Base-by-base conservation (phyloP, 2,888 invertebrate species). In the Drosophila kambysellisi region DNA sequence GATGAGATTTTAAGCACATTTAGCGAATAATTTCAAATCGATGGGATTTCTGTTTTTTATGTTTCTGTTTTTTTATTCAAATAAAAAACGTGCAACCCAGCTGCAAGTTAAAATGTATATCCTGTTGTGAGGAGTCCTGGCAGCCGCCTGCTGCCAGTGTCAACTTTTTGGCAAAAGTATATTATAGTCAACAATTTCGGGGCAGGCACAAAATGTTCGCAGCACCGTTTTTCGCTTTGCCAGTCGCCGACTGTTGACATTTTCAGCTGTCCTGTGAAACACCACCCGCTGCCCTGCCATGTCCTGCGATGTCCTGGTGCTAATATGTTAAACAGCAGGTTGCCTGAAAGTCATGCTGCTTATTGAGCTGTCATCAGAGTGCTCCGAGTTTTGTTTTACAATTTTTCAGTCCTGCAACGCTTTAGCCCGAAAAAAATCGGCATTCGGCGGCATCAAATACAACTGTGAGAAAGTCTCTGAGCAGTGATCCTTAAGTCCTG, bases 251-350 rank as follows among this genome's bases (percentile, higher is more conserved):
- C 80, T 82, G 86, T 90, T 86, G 86, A 86, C 90, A 88, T 76
- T 82, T 90, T 82, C 89, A 86, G 90, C 86, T 86, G 86, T 74
- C 67, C 76, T 64, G 63, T 20, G 50, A 56, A 35, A 51, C 70
- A 72, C 71, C 74, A 25, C 79, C 82, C 70, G 74, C 64, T 68
- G 84, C 9, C 68, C 56, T 30, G 56, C 57, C 51, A 76, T 69
- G 71, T 85, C 68, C 56, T 30, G 56, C 57, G 53, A 76, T 69
- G 71, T 85, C 76, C 88, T 76, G 77, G 85, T 86, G 86, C 91
- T 86, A 91, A 90, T 87, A 90, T 88, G 91, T 73, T 91, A 74
- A 87, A 43, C 86, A 86, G 91, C 91, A 88, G 90, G 86, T 72
- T 70, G 61, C 51, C 82, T 57, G 9, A 46, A 58, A 65, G 43